Percentiles rank a stretch among this genome's conserved stretches.
Conservation (phyloP, 2,797 vertebrate species). For the Argyrosomus regius region DNA sequence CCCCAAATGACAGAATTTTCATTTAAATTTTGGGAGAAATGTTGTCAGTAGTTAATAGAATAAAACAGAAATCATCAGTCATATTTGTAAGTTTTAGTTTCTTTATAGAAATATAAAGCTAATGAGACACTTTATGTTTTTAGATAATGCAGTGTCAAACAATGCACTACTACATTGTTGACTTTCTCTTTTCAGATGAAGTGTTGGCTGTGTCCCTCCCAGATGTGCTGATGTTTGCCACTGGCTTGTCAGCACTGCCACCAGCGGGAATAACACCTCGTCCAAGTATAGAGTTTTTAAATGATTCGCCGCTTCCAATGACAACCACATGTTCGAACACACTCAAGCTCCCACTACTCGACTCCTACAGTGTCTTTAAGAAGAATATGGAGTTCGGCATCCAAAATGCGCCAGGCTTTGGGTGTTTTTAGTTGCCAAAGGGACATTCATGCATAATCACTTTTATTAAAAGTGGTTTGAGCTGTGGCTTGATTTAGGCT, state of each 20-base stretch:
- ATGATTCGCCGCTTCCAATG: not conserved
- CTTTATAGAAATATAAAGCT: not conserved
- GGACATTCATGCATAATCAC: not conserved
- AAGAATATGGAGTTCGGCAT: not conserved
- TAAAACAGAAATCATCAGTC: not conserved
- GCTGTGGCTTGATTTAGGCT: too few relatives aligned
- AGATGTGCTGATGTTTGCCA: not conserved
- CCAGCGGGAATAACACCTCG: not conserved
- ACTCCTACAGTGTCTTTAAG: conserved; percentile 12
- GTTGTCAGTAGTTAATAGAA: too few relatives aligned
- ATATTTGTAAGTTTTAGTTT: conserved; percentile 1
- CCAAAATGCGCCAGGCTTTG: not conserved
- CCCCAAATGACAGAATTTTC: too few relatives aligned
- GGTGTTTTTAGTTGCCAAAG: not conserved
- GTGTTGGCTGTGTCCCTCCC: not conserved
- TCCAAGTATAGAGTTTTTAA: not conserved
- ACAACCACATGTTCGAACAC: conserved; percentile 14
- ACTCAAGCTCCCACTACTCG: not conserved
- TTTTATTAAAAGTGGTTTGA: too few relatives aligned
- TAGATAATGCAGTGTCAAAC: not conserved
- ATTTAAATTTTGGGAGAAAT: too few relatives aligned
- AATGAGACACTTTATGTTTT: not conserved
- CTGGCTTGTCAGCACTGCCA: not conserved
- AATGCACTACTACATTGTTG: conserved; percentile 8
- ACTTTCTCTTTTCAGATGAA: not conserved